Evolutionary conservation across 30 jellyfish, hydroid and myxozoan genomes (phyloP).

Genomic region (Turritopsis dohrnii): DNA sequence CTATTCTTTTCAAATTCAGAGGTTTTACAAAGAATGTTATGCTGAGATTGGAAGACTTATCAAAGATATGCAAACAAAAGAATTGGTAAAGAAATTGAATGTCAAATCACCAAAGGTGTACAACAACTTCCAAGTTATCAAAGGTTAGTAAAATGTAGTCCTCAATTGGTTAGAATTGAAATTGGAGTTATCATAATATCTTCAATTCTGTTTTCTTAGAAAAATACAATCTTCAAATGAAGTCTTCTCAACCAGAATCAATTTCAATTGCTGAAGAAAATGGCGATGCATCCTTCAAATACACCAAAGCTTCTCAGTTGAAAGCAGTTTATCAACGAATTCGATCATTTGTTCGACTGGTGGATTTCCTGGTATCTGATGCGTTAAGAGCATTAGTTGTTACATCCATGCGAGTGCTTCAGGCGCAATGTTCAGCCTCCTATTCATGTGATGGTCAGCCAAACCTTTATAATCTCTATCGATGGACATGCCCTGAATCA

Average conservation of each 20-base stretch:
- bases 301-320: constrained; percentile 40
- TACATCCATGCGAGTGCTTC: constrained; percentile 36
- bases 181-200: not conserved
- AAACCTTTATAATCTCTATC: constrained; percentile 11
- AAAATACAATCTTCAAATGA: constrained; percentile 47
- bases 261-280: constrained; percentile 15
- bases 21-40: not conserved
- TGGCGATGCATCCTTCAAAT: constrained; percentile 31
- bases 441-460: constrained; percentile 37
- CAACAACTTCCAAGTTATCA: constrained; percentile 40
- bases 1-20: not conserved
- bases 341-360: constrained; percentile 47
- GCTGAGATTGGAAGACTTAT: constrained; percentile 30
- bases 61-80: constrained; percentile 29
- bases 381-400: constrained; percentile 44
- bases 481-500: constrained; percentile 25
- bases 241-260: not conserved
- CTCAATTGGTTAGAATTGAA: not conserved
- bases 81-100: not conserved
- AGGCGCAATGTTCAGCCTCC: constrained; percentile 42
- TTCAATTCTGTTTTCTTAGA: constrained; percentile 22
- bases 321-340: constrained; percentile 40
- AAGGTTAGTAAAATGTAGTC: constrained; percentile 25
- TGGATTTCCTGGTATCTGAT: constrained; percentile 58
- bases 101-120: not conserved